A percentile compares a stretch with the other conserved stretches of the same genome.
phyloP scores from a whole-genome alignment of 2,888 invertebrate species.

The Caradrina kadenii region DNA sequence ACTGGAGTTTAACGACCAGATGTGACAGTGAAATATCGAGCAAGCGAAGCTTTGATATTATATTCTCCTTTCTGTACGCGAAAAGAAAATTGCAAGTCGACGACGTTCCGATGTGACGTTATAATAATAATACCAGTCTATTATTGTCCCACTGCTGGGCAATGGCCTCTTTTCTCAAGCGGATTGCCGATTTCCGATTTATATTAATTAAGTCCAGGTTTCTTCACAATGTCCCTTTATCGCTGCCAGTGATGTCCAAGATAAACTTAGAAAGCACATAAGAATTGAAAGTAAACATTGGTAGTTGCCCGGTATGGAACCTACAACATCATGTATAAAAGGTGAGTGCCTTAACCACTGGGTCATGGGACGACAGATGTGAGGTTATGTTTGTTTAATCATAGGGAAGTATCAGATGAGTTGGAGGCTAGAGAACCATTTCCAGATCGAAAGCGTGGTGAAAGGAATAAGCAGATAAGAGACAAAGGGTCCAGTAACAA shows the following conservation, averaged over 20 bases:
- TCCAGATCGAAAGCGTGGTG: not conserved
- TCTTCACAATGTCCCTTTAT: too few relatives aligned
- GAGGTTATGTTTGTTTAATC: conserved; percentile 13
- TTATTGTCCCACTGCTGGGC: too few relatives aligned
- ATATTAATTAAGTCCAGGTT: too few relatives aligned
- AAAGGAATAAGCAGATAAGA: not conserved
- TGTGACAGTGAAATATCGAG: conserved; percentile 43
- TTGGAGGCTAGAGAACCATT: not conserved
- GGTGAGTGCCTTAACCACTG: too few relatives aligned
- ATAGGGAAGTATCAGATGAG: not conserved
- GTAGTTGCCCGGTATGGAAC: too few relatives aligned
- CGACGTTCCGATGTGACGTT: not conserved
- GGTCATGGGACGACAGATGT: not conserved
- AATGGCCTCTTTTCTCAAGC: too few relatives aligned
- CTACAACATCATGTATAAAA: too few relatives aligned
- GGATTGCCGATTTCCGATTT: too few relatives aligned
- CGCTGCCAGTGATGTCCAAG: too few relatives aligned
- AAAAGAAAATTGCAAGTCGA: conserved; percentile 15
- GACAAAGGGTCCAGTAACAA: not conserved
- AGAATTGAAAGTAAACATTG: too few relatives aligned
- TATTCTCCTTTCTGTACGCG: conserved; percentile 9
- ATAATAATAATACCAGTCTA: too few relatives aligned
- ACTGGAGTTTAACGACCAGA: conserved; percentile 50
- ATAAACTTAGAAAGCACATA: too few relatives aligned
- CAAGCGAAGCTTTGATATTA: conserved; percentile 20